Evolutionary conservation across 2,113 vertebrate genomes (phyloP), one percentile per base, ranked within the genome.

Genomic region (Entelurus aequoreus): DNA sequence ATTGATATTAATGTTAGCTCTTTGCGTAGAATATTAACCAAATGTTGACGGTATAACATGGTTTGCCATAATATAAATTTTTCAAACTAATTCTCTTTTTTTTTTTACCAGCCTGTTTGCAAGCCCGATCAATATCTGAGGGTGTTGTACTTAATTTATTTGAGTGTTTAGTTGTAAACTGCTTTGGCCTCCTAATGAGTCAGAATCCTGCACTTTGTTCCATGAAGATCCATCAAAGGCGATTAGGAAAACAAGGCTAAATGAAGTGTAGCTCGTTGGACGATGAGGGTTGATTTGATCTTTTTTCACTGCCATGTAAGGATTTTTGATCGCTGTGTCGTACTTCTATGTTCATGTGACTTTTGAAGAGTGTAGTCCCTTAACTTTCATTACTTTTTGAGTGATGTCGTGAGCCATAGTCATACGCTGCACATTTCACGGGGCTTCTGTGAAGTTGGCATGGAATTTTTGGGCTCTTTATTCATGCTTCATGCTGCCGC

Each of bases 261-360:
- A 46, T 62, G 10, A 42, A 61, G 50, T 68, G 54, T 63, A 37
- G 9, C 42, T 9, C 5, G 16, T 63, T 53, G 49, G 8, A 53
- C 38, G 12, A 38, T 44, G 12, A 44, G 37, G 54, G 60, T 69
- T 70, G 44, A 56, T 76, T 78, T 48, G 68, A 82, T 75, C 76
- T 21, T 9, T 12, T 86, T 75, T 66, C 82, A 84, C 84, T 88
- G 87, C 84, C 86, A 87, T 63, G 63, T 83, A 58, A 76, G 73
- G 51, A 80, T 54, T 72, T 60, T 66, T 65, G 28, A 68, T 72
- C 66, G 72, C 59, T 79, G 49, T 55, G 65, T 73, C 69, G 71
- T 74, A 79, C 62, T 76, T 66, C 0, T 11, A 52, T 74, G 36
- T 6, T 19, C 72, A 13, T 56, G 15, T 6, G 6, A 66, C 60